These are phyloP conservation scores for Nasonia vitripennis DNA, from an alignment of 1,140 invertebrate genomes.

Conservation along the genomic window DNA sequence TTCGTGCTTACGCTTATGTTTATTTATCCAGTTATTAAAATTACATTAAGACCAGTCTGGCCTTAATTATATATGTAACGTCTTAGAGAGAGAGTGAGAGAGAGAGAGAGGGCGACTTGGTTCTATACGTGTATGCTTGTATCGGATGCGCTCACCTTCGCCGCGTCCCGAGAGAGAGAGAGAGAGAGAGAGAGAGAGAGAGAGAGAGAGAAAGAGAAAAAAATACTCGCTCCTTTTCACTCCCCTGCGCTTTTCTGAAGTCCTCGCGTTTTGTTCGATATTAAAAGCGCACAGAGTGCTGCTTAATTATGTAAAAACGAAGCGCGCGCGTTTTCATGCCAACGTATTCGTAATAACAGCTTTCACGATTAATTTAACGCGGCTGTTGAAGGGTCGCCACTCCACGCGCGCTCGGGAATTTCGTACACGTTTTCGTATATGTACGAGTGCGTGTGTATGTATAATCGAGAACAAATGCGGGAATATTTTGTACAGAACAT, in stretches of 20 bases:
- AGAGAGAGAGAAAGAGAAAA: background rate
- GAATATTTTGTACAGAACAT: background rate
- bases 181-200: background rate
- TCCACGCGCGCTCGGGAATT: background rate
- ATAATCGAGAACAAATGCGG: conserved; percentile 10
- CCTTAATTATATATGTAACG: conserved; percentile 62
- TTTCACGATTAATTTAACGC: conserved; percentile 43
- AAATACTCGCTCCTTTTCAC: background rate
- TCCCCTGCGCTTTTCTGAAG: background rate
- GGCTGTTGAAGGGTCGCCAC: background rate
- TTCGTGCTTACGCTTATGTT: conserved; percentile 70
- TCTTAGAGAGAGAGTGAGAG: conserved; percentile 43
- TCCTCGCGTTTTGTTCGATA: conserved; percentile 30
- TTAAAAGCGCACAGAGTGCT: background rate
- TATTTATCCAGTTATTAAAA: conserved; percentile 75
- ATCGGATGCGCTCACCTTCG: background rate
- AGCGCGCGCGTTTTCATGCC: background rate
- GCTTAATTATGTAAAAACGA: conserved; percentile 37
- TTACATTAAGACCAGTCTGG: conserved; percentile 67
- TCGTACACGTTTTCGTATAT: background rate
- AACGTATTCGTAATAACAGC: conserved; percentile 29
- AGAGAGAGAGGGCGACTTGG: background rate
- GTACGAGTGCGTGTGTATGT: too few species aligned
- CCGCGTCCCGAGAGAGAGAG: background rate
- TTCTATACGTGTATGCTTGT: background rate